Percentiles rank a stretch among this genome's conserved stretches.
Evolutionary conservation across 2,113 vertebrate species (phyloP).

Genomic region (Tor tambroides): DNA sequence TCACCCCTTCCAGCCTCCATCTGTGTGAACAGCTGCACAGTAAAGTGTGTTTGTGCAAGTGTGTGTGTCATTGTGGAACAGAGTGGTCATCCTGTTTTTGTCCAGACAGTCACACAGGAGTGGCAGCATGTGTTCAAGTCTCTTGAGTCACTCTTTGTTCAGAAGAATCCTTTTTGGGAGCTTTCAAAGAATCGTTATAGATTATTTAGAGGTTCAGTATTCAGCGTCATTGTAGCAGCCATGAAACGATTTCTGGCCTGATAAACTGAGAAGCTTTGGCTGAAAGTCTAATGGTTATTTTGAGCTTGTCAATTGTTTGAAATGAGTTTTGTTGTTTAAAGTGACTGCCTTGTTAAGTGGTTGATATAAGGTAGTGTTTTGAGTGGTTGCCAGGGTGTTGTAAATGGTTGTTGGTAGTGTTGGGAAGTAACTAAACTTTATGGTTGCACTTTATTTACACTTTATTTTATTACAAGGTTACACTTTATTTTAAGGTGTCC

Average conservation of each 20-base stretch:
- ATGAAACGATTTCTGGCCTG: no score
- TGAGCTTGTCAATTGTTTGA: background rate
- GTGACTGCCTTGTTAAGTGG: background rate
- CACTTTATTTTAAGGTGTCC: no score
- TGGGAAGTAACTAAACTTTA: no score
- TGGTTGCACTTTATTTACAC: no score
- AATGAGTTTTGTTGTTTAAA: background rate
- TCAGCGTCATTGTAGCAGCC: no score
- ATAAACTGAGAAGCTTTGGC: no score
- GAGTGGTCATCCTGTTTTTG: background rate
- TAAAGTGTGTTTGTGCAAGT: constrained; percentile 40
- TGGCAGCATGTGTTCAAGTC: background rate
- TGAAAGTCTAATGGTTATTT: no score
- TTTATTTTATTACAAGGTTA: no score
- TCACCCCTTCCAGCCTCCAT: constrained; percentile 19
- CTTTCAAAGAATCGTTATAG: no score
- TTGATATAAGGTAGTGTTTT: background rate
- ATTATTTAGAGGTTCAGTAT: no score
- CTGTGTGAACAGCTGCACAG: constrained; percentile 75
- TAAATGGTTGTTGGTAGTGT: background rate
- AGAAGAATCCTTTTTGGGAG: background rate
- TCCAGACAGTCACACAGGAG: background rate
- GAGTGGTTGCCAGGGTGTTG: background rate
- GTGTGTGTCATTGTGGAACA: constrained; percentile 28
- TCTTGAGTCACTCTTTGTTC: background rate